Evolutionary conservation across 1,140 invertebrate genomes (phyloP).

Genomic region (Bombus terrestris): DNA sequence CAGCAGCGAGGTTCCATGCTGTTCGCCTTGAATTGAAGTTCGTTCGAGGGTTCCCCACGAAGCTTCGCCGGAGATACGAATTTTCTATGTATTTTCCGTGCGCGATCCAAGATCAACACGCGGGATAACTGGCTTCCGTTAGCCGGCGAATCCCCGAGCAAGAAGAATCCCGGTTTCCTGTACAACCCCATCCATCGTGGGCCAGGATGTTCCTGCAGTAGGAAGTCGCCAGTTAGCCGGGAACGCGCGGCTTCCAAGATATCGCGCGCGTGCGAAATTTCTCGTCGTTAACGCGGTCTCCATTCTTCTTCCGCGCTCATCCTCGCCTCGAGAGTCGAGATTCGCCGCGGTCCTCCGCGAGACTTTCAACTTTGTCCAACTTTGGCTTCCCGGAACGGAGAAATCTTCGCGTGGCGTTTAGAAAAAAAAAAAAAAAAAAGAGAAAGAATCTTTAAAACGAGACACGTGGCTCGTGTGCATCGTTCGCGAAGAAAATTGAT

Average conservation of each 20-base stretch:
- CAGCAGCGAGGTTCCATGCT: background rate
- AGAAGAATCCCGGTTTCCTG: constrained; percentile 43
- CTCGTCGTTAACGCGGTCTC: constrained; percentile 34
- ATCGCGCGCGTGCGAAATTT: constrained; percentile 41
- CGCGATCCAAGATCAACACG: constrained; percentile 38
- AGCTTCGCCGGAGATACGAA: background rate
- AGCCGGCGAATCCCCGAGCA: constrained; percentile 24
- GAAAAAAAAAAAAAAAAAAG: too few species aligned
- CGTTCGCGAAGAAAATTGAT: too few species aligned
- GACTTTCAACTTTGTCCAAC: constrained; percentile 18
- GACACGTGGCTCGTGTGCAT: background rate
- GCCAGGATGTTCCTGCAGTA: constrained; percentile 22
- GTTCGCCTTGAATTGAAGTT: background rate
- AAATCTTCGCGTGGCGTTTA: background rate
- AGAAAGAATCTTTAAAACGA: background rate
- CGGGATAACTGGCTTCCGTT: constrained; percentile 45
- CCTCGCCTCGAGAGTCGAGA: background rate
- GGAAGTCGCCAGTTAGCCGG: constrained; percentile 44
- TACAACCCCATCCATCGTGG: constrained; percentile 36
- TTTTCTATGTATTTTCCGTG: background rate
- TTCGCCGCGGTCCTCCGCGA: background rate
- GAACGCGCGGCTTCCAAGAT: background rate
- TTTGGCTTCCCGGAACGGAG: background rate
- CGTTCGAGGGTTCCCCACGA: background rate
- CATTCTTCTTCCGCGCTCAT: constrained; percentile 10